Percentiles rank a stretch among this genome's conserved stretches.
phyloP scores from a whole-genome alignment of 2,888 invertebrate genomes.

The Girardia tigrina region DNA sequence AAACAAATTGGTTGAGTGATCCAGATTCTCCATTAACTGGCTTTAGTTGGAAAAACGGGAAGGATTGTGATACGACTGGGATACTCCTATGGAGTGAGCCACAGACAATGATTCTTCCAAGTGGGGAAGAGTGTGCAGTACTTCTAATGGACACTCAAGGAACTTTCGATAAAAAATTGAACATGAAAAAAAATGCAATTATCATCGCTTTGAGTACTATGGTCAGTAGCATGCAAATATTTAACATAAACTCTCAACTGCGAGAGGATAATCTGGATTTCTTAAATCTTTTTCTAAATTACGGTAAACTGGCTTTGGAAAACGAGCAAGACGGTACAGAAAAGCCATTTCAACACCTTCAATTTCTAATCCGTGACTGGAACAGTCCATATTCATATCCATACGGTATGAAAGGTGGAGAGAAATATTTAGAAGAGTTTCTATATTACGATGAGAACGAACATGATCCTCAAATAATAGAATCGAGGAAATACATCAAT shows the following conservation, averaged over 20 bases:
- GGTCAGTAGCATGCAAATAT: constrained; percentile 79
- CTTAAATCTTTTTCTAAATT: constrained; percentile 81
- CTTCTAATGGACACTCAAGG: constrained; percentile 79
- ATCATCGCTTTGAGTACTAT: constrained; percentile 95
- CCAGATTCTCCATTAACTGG: constrained; percentile 70
- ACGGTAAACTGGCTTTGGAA: constrained; percentile 82
- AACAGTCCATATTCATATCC: constrained; percentile 80
- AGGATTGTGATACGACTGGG: constrained; percentile 87
- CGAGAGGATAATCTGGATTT: constrained; percentile 95
- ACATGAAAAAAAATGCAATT: constrained; percentile 90
- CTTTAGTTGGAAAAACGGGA: constrained; percentile 82
- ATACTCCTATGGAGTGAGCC: constrained; percentile 90
- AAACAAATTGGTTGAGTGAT: constrained; percentile 67
- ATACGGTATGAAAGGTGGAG: constrained; percentile 77
- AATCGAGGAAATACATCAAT: neutral
- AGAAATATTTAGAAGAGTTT: neutral
- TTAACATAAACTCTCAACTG: constrained; percentile 85
- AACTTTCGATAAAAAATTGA: constrained; percentile 90
- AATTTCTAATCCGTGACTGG: constrained; percentile 62
- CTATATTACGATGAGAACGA: neutral
- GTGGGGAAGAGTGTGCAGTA: constrained; percentile 61
- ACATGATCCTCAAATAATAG: neutral
- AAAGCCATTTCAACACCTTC: constrained; percentile 57
- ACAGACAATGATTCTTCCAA: constrained; percentile 56
- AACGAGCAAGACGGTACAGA: constrained; percentile 64